Percentiles rank a stretch among this genome's conserved stretches.
phyloP scores from a whole-genome alignment of 2,113 vertebrate genomes.

The Cyprinodon brontotheroides region DNA sequence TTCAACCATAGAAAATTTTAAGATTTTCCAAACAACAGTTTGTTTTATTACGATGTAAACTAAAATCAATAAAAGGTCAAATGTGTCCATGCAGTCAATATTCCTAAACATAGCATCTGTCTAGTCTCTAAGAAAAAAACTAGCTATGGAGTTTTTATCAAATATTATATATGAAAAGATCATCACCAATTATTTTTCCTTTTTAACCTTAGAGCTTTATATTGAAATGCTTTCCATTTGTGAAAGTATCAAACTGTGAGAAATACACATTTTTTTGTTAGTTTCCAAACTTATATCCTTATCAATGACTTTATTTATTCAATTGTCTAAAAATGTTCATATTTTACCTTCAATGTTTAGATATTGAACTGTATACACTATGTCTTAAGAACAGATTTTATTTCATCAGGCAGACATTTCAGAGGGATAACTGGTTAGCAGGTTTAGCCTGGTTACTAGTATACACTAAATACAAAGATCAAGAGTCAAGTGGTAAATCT shows the following conservation, averaged over 20 bases:
- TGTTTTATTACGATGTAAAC: neutral
- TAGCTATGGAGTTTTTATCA: neutral
- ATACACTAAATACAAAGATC: neutral
- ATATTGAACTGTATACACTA: too few species aligned
- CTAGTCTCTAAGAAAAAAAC: neutral
- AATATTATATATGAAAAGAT: neutral
- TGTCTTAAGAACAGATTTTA: too few species aligned
- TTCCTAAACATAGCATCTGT: neutral
- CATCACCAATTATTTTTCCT: neutral
- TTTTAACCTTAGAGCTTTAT: neutral
- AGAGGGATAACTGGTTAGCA: neutral
- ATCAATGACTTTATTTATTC: too few species aligned
- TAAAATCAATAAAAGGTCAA: neutral
- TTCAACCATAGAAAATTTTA: neutral
- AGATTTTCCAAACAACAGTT: neutral
- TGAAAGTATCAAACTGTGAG: too few species aligned
- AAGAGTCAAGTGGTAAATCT: neutral
- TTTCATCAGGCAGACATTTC: neutral
- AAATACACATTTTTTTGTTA: too few species aligned
- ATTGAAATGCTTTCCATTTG: too few species aligned
- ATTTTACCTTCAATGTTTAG: too few species aligned
- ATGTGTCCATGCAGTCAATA: neutral
- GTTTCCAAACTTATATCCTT: too few species aligned
- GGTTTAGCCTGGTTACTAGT: too few species aligned
- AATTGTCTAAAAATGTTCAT: too few species aligned